Percentiles rank a stretch among this genome's conserved stretches.
phyloP scores from a whole-genome alignment of 2,888 invertebrate species.

The Cheilosia variabilis region DNA sequence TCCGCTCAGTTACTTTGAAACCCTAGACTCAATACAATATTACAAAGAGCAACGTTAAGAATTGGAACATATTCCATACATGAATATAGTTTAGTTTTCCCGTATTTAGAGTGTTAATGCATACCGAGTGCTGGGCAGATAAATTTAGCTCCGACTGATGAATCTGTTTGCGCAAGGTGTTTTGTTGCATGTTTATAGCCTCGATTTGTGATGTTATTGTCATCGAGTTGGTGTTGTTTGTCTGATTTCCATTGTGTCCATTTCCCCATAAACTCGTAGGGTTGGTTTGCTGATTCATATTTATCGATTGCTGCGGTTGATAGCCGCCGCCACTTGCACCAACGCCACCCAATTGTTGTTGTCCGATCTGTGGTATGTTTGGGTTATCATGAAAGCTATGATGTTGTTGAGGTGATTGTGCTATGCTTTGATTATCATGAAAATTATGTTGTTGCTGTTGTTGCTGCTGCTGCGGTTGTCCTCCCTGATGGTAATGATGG shows the following conservation, averaged over 20 bases:
- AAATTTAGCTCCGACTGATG: conserved; percentile 98
- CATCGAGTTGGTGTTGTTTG: conserved; percentile 76
- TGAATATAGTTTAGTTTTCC: conserved; percentile 11
- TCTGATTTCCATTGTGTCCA: conserved; percentile 56
- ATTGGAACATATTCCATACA: not conserved
- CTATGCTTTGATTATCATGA: conserved; percentile 77
- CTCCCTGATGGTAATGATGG: conserved; percentile 67
- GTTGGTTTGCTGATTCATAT: conserved; percentile 48
- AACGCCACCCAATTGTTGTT: conserved; percentile 82
- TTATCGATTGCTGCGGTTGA: conserved; percentile 40
- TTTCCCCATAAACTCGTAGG: conserved; percentile 66
- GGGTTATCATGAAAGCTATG: conserved; percentile 79
- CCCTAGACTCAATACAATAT: conserved; percentile 6
- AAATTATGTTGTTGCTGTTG: conserved; percentile 77
- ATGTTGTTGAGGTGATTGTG: conserved; percentile 42
- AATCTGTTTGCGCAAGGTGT: conserved; percentile 94
- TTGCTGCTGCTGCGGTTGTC: conserved; percentile 76
- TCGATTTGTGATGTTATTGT: conserved; percentile 84
- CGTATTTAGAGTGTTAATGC: conserved; percentile 61
- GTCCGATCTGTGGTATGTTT: conserved; percentile 19
- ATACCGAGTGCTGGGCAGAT: conserved; percentile 95
- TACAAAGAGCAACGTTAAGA: conserved; percentile 10
- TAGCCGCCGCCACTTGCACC: not conserved
- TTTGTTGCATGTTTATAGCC: conserved; percentile 90
- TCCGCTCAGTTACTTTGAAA: not conserved